These are phyloP conservation scores for Heliothis peltigera DNA, from an alignment of 2,888 invertebrate genomes.

Conservation along the genomic window DNA sequence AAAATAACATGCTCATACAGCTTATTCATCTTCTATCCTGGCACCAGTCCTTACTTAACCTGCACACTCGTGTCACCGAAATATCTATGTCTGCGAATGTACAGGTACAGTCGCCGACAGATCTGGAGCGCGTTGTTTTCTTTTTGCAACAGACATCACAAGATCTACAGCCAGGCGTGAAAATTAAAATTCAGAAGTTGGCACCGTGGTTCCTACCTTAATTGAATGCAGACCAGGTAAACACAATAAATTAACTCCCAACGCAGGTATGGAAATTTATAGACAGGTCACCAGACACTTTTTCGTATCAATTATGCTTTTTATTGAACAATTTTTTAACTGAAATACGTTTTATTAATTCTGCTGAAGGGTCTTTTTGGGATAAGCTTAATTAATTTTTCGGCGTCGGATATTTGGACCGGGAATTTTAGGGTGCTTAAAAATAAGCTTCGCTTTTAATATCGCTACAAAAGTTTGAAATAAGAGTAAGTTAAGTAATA, in stretches of 20 bases:
- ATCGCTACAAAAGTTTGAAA: constrained; percentile 6
- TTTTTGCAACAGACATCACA: constrained; percentile 42
- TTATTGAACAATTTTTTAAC: constrained; percentile 43
- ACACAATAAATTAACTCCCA: constrained; percentile 59
- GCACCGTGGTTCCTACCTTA: constrained; percentile 43
- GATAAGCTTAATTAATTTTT: constrained; percentile 57
- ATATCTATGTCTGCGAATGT: constrained; percentile 30
- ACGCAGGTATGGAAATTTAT: constrained; percentile 45
- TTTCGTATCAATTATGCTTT: constrained; percentile 51
- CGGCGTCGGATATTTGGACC: constrained; percentile 40
- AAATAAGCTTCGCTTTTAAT: constrained; percentile 28
- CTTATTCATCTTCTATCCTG: neutral
- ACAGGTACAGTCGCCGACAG: constrained; percentile 32
- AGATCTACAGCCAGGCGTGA: constrained; percentile 41
- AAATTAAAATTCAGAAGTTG: constrained; percentile 69
- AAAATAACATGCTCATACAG: neutral
- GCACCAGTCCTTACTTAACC: constrained; percentile 14
- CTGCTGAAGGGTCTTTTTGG: constrained; percentile 23
- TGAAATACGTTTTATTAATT: constrained; percentile 50
- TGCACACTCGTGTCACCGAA: constrained; percentile 15
- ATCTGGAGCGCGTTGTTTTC: constrained; percentile 49
- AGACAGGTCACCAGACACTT: constrained; percentile 28
- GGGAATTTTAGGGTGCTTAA: constrained; percentile 18
- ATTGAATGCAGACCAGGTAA: constrained; percentile 61
- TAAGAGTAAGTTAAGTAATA: neutral